Evolutionary conservation across 2,888 invertebrate species (phyloP), one percentile per base, ranked within the genome.

Genomic region (Tineola bisselliella): DNA sequence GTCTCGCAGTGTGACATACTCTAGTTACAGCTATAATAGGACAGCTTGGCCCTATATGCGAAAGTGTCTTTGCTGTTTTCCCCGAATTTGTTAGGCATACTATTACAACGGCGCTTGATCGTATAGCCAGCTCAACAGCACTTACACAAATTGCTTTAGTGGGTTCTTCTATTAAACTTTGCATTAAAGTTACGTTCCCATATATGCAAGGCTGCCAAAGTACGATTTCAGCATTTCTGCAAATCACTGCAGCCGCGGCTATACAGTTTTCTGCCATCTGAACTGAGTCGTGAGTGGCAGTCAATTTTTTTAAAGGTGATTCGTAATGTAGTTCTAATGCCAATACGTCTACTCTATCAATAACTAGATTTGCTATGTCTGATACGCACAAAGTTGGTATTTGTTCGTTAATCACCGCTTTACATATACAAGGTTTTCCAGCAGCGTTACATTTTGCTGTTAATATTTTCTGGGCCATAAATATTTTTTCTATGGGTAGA

Each of bases 271-370:
- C 86, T 11, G 86, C 84, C 79, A 82, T 83, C 62, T 76, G 77
- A 11, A 81, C 68, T 1, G 76, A 64, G 63, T 84, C 84, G 64
- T 70, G 74, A n/a, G 70, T 67, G 4, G 75, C 72, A 4, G 76
- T 67, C 64, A 76, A 67, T 65, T 81, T 86, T 61, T 75, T 78
- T 43, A 84, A 65, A 0, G 84, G 84, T 10, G 83, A 81, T 68
- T 84, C 79, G 63, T 82, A 86, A 65, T 83, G 76, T 25, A 86
- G 90, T 72, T 97, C 88, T 89, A 97, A 91, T 79, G 90, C 89
- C 60, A 97, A 91, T 68, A 95, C 95, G 77, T 97, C 97, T 44
- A 92, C 93, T 5, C 97, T 97, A 78, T 97, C 97, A 18, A 96
- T 83, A 48, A 98, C 91, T 11, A 96, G 92, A 78, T 97, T 97